phyloP scores from a whole-genome alignment of 2,797 vertebrate genomes.

The Sebastes alutus region DNA sequence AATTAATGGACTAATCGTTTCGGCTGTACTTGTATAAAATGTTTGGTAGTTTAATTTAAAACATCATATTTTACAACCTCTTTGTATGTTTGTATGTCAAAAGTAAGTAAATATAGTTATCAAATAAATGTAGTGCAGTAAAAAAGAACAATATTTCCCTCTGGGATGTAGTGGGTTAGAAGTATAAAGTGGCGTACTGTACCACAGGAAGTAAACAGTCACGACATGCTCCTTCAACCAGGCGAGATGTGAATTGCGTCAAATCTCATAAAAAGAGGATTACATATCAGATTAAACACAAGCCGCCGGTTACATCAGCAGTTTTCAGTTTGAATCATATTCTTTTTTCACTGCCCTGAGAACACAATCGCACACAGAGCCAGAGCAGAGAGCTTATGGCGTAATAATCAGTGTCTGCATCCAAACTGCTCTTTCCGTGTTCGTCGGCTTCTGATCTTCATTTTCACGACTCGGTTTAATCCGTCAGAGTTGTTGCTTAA shows the following conservation, averaged over 20 bases:
- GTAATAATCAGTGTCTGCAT: slow-evolving; percentile 55
- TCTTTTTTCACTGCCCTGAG: slow-evolving; percentile 1
- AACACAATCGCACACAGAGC: background rate
- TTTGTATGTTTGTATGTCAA: background rate
- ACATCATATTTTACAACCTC: background rate
- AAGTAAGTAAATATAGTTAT: background rate
- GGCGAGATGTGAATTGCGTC: slow-evolving; percentile 8
- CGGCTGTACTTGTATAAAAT: background rate
- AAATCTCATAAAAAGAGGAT: slow-evolving; percentile 66
- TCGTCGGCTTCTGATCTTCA: slow-evolving; percentile 24
- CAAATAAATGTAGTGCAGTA: background rate
- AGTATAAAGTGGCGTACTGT: background rate
- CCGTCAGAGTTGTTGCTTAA: background rate
- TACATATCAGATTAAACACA: slow-evolving; percentile 63
- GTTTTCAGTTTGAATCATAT: slow-evolving; percentile 48
- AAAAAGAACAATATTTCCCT: background rate
- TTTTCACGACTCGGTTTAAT: slow-evolving; percentile 25
- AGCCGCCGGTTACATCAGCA: slow-evolving; percentile 61
- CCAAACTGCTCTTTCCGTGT: slow-evolving; percentile 44
- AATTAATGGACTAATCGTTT: background rate
- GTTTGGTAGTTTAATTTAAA: background rate
- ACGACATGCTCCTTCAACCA: background rate
- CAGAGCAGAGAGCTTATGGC: slow-evolving; percentile 25
- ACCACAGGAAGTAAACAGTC: background rate
- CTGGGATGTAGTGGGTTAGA: background rate